These are phyloP conservation scores for Ceratina australensis DNA, from an alignment of 1,140 invertebrate species.

Conservation along the genomic window DNA sequence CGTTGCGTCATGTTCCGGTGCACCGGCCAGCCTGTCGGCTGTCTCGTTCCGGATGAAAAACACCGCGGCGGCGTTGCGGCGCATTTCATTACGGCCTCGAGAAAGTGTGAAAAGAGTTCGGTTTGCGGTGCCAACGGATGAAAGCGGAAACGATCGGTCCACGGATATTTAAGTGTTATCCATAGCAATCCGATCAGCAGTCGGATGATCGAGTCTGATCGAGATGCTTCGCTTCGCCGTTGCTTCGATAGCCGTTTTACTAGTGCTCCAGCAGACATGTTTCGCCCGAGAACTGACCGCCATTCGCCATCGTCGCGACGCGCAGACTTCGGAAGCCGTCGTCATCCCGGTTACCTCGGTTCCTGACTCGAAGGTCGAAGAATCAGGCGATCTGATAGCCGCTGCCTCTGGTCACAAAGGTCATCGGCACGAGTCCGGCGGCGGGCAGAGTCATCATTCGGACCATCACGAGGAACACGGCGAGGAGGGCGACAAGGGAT, in stretches of 20 bases:
- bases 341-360: neutral
- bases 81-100: constrained; percentile 37
- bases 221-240: constrained; percentile 44
- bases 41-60: constrained; percentile 11
- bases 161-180: constrained; percentile 62
- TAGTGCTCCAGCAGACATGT: constrained; percentile 35
- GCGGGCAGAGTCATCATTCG: constrained; percentile 83
- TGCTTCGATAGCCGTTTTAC: neutral
- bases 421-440: constrained; percentile 82
- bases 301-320: constrained; percentile 4
- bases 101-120: constrained; percentile 53
- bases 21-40: neutral
- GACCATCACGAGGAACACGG: constrained; percentile 83
- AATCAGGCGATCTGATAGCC: constrained; percentile 19
- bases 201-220: constrained; percentile 39
- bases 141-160: constrained; percentile 51
- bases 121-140: constrained; percentile 50
- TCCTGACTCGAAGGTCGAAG: neutral
- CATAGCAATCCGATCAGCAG: constrained; percentile 53
- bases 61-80: neutral
- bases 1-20: neutral
- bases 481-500: constrained; percentile 79
- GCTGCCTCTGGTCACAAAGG: constrained; percentile 73
- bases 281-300: neutral
- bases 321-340: neutral